Conservation (phyloP, 2,888 invertebrate species). For the Antitype chi region DNA sequence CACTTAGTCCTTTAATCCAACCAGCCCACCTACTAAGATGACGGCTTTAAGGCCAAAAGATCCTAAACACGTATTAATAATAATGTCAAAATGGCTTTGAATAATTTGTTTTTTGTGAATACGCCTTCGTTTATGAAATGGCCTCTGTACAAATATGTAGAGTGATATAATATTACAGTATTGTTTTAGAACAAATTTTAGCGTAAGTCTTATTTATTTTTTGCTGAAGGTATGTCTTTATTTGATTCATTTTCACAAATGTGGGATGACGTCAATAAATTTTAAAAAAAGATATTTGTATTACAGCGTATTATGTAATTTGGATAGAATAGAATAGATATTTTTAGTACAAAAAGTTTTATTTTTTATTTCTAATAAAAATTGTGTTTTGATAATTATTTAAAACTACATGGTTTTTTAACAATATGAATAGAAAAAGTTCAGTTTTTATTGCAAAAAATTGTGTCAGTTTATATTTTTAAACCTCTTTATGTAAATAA, state of each 20-base stretch:
- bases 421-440: not conserved
- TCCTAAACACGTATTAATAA: not conserved
- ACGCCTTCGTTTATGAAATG: not conserved
- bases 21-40: too few relatives aligned
- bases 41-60: not conserved
- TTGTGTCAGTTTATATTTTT: slow-evolving; percentile 8
- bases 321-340: not conserved
- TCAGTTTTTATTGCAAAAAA: not conserved
- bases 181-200: slow-evolving; percentile 44
- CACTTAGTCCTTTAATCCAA: too few relatives aligned
- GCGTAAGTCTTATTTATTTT: not conserved
- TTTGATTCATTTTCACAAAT: not conserved
- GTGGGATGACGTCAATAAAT: not conserved
- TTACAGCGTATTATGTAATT: not conserved
- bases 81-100: not conserved
- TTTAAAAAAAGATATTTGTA: not conserved
- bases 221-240: not conserved
- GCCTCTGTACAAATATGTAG: slow-evolving; percentile 48
- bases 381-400: not conserved
- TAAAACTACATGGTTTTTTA: not conserved
- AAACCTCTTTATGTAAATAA: slow-evolving; percentile 9
- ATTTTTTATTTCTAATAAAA: not conserved
- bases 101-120: not conserved
- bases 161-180: slow-evolving; percentile 55
- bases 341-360: slow-evolving; percentile 18